Evolutionary conservation across 1,140 invertebrate species (phyloP), one percentile per base, ranked within the genome.

Genomic region (Bursaphelenchus mucronatus): DNA sequence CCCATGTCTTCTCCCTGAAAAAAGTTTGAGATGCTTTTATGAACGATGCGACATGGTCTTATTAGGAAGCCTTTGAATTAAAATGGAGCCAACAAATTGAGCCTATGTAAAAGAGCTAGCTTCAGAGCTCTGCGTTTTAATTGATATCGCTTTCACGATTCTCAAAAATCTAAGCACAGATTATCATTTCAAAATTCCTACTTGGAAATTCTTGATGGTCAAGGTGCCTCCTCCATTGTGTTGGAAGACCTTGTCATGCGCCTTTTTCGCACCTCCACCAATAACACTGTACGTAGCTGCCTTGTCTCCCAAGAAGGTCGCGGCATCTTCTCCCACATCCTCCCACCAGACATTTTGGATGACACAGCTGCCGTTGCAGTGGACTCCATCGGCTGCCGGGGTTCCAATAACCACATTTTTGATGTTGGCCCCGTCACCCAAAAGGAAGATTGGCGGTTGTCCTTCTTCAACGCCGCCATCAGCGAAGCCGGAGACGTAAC

Each of bases 391-490:
- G 7, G 64, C 39, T 39, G 9, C 21, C 41, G 5, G 17, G 19
- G 64, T 47, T 13, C 64, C 64, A 54, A 66, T 47, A 15, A 66
- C 52, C 17, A 30, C 39, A 47, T 66, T 66, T 17, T 19, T 19
- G 11, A 66, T 17, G 13, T 17, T 66, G n/a, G 64, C 64, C 0
- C 50, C 50, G 40, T 66, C 50, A 13, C 17, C 11, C 43, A 66
- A 13, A n/a, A 49, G 8, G 44, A 66, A 58, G n/a, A 66, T 52
- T 15, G 64, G 45, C 13, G 65, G 50, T 66, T 66, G 64, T 30
- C n/a, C 9, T 41, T 67, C 64, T 11, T 21, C 57, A 30, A 51
- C 15, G 15, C 64, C 46, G 15, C 64, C 64, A 66, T 67, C 15
- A 3, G 1, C 2, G 30, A 30, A 21, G 43, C 59, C 13, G 19